Base-by-base conservation (phyloP, 1,140 invertebrate species). In the Drusus annulatus region DNA sequence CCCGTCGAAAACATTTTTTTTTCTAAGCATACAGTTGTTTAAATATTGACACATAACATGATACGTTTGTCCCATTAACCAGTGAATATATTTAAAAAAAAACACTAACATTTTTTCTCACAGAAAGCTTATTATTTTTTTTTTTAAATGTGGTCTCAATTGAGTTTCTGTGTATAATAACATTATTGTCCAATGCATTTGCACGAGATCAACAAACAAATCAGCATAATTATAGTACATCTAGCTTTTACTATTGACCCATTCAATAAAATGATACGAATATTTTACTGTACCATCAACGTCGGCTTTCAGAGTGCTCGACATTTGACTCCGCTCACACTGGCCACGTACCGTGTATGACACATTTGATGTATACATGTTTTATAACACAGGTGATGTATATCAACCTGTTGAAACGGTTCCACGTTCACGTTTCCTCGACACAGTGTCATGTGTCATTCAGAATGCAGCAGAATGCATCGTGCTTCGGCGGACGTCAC, bases 381-480 rank as follows among this genome's bases (percentile, higher is more conserved):
- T n/a, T n/a, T 0, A 28, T 28, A 36, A 6, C 6, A 36, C 31
- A 36, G 5, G 36, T 45, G 36, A 45, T 45, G 56, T 21, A 60
- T 60, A 60, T 23, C 19, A 60, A 60, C 56, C 56, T 60, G 56
- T 60, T 60, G 56, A 60, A 60, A 60, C 17, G 56, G 56, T 21
- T 19, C 3, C 56, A 23, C 56, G 56, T 21, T 60, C 56, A 23
- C 56, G 17, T 60, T 21, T 60, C 56, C 36, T 10, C 36, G 36
- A 45, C 36, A 45, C 36, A 60, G 17, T 23, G 56, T 23, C 56
- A 23, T 10, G 13, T 19, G 56, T 60, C 56, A 13, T 13, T 60
- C 56, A 21, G 23, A 7, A 21, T 13, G 21, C 23, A 23, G 36
- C 0, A 45, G 23, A 60, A 60, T 23, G 56, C 13, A 21, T 23